Conservation (phyloP, 2,113 vertebrate genomes). For the Sterna hirundo region DNA sequence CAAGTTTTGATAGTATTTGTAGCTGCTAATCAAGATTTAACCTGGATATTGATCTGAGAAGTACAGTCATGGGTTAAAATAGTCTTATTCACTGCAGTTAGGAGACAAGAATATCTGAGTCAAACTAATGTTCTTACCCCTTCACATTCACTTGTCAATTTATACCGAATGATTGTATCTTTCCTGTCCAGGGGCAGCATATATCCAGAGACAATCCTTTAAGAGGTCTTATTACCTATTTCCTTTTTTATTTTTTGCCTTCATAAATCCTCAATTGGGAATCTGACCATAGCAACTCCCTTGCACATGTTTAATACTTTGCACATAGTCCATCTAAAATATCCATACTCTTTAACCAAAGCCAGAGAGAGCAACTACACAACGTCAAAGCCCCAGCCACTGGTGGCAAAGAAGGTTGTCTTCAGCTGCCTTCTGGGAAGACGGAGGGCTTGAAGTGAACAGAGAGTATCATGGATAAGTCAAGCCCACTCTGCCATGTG, state of each 20-base stretch:
- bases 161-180: background rate
- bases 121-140: background rate
- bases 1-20: background rate
- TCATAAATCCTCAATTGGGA: fast-evolving
- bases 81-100: background rate
- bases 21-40: background rate
- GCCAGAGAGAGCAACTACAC: background rate
- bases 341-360: background rate
- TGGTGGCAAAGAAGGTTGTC: background rate
- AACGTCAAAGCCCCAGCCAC: background rate
- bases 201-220: background rate
- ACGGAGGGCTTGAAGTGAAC: background rate
- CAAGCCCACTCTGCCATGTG: background rate
- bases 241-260: background rate
- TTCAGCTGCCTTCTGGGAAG: background rate
- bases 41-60: background rate
- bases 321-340: fast-evolving
- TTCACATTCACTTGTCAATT: background rate
- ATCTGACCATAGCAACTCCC: background rate
- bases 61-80: background rate
- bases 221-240: background rate
- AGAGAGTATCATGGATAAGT: background rate
- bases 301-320: background rate
- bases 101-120: background rate
- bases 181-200: background rate